Evolutionary conservation across 2,113 vertebrate genomes (phyloP).

Genomic region (Camelus dromedarius): DNA sequence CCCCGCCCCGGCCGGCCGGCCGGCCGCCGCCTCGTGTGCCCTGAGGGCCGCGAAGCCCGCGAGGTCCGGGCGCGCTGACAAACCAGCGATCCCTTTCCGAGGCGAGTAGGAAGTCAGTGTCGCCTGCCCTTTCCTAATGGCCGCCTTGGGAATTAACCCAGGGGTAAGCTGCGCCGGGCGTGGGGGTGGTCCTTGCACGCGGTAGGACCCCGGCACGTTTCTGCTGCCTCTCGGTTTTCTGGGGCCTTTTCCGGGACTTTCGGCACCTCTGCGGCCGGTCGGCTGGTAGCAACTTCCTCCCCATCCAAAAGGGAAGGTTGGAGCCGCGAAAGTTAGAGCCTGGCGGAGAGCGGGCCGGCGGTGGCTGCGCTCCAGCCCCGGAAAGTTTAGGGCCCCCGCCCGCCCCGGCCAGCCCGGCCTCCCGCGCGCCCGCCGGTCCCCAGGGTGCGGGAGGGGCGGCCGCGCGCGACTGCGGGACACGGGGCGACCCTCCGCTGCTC

Average conservation of each 20-base stretch:
- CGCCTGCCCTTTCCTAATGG: constrained; percentile 68
- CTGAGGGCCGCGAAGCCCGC: constrained; percentile 13
- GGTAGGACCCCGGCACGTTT: neutral
- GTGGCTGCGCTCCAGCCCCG: constrained; percentile 47
- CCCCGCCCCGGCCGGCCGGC: neutral
- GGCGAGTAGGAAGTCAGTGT: constrained; percentile 16
- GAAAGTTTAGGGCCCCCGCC: constrained; percentile 65
- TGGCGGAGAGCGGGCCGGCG: neutral
- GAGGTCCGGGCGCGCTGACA: neutral
- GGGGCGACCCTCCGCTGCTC: neutral
- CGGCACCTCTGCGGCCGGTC: neutral
- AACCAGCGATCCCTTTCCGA: neutral
- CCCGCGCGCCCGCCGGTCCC: neutral
- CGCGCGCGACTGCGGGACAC: neutral
- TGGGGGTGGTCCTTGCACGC: neutral
- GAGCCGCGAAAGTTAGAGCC: constrained; percentile 47
- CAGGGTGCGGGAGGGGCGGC: neutral
- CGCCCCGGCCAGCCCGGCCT: neutral
- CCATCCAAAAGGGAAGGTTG: neutral
- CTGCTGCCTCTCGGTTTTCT: neutral
- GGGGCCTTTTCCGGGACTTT: neutral
- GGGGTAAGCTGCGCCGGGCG: neutral
- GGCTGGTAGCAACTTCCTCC: neutral
- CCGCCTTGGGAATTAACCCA: constrained; percentile 60
- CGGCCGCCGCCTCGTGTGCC: neutral